A percentile compares a stretch with the other conserved stretches of the same genome.
Evolutionary conservation across 1,140 invertebrate genomes (phyloP).

Genomic region (Orchestia grillus): DNA sequence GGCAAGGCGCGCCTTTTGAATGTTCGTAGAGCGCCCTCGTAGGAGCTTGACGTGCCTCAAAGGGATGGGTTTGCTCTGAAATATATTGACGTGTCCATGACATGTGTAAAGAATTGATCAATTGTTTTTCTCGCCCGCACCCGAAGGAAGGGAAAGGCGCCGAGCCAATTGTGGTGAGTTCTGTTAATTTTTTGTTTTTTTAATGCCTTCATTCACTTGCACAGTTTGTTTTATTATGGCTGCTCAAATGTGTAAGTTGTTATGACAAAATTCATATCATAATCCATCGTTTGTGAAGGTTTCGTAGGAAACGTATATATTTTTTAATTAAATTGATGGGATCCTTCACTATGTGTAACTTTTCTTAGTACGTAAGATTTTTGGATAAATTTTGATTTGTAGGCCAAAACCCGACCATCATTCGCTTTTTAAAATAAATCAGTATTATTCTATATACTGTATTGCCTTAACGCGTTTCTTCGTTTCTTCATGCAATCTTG

Average conservation of each 20-base stretch:
- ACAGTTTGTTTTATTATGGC: background rate
- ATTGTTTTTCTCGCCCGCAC: background rate
- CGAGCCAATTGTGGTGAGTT: slow-evolving; percentile 87
- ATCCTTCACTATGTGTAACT: background rate
- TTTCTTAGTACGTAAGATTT: no score
- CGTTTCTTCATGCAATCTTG: no score
- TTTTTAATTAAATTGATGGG: background rate
- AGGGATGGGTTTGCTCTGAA: background rate
- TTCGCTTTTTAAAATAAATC: no score
- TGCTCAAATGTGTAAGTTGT: no score
- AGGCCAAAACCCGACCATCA: no score
- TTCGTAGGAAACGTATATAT: background rate
- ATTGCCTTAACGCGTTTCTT: no score
- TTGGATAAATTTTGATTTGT: no score
- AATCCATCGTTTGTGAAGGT: background rate
- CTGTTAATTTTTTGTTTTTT: background rate
- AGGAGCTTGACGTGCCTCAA: background rate
- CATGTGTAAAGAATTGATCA: background rate
- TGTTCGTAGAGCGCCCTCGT: no score
- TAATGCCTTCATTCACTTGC: background rate
- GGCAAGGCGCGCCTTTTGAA: no score
- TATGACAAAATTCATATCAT: background rate
- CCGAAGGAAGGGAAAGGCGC: slow-evolving; percentile 85
- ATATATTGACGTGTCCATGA: background rate
- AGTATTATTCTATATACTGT: no score